These are phyloP conservation scores for Chloropsis hardwickii DNA, from an alignment of 2,113 vertebrate genomes.

Conservation along the genomic window DNA sequence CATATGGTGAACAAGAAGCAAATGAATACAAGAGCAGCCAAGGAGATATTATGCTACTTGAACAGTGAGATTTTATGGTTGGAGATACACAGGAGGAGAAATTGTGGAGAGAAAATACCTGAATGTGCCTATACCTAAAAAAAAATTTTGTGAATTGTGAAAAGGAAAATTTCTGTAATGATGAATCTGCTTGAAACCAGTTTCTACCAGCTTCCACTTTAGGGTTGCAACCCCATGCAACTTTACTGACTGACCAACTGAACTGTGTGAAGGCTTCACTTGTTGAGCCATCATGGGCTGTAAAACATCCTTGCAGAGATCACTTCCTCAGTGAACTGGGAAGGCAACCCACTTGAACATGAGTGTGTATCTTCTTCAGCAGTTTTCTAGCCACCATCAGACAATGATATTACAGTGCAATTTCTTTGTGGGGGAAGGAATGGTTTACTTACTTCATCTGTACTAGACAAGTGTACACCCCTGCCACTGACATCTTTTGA, in stretches of 20 bases:
- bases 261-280: neutral
- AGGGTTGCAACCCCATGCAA: neutral
- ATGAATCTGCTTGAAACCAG: neutral
- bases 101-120: neutral
- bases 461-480: neutral
- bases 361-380: neutral
- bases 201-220: neutral
- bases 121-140: accelerated
- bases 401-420: neutral
- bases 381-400: neutral
- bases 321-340: neutral
- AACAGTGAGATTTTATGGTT: neutral
- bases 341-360: neutral
- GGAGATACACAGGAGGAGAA: neutral
- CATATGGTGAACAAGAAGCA: neutral
- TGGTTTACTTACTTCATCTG: neutral
- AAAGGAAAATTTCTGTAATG: neutral
- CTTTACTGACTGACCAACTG: neutral
- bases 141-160: neutral
- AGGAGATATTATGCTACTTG: neutral
- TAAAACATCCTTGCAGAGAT: neutral
- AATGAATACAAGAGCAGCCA: neutral
- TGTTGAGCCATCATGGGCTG: neutral
- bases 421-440: neutral
- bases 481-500: neutral